Percentiles rank a stretch among this genome's conserved stretches.
Conservation (phyloP, 2,888 invertebrate genomes). For the Megaustenia siamemsis region DNA sequence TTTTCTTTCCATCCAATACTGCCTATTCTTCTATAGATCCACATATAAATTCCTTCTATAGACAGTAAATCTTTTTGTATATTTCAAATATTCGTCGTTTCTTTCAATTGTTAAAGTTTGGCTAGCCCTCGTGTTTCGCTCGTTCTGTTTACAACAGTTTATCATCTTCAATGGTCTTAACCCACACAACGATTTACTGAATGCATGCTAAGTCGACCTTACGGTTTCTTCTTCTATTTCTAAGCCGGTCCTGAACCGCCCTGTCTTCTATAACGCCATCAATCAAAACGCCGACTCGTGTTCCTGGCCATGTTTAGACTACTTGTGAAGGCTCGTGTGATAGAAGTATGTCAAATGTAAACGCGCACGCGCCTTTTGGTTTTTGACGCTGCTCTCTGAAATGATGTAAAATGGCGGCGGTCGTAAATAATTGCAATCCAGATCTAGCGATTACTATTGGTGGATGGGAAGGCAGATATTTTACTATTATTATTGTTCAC, state of each 20-base stretch:
- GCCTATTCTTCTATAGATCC: too few species aligned
- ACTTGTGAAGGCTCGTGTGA: background rate
- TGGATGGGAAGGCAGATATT: too few species aligned
- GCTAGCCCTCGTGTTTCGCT: too few species aligned
- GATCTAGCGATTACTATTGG: too few species aligned
- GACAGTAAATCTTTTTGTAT: too few species aligned
- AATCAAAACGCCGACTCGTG: background rate
- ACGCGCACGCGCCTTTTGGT: slow-evolving; percentile 12
- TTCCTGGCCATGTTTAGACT: background rate
- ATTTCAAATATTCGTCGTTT: too few species aligned
- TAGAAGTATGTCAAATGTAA: slow-evolving; percentile 18
- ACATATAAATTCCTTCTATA: too few species aligned
- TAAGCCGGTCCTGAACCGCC: background rate
- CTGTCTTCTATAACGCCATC: background rate
- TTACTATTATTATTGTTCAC: too few species aligned
- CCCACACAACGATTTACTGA: background rate
- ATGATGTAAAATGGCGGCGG: background rate
- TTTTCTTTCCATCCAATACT: too few species aligned
- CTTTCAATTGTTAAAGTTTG: too few species aligned
- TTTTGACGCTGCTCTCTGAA: background rate
- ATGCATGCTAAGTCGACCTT: background rate
- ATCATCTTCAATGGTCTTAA: background rate
- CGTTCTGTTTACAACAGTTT: too few species aligned
- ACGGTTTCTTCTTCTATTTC: background rate
- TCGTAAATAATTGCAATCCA: background rate